phyloP scores from a whole-genome alignment of 2,113 vertebrate genomes.

The Thinocorus orbignyianus region DNA sequence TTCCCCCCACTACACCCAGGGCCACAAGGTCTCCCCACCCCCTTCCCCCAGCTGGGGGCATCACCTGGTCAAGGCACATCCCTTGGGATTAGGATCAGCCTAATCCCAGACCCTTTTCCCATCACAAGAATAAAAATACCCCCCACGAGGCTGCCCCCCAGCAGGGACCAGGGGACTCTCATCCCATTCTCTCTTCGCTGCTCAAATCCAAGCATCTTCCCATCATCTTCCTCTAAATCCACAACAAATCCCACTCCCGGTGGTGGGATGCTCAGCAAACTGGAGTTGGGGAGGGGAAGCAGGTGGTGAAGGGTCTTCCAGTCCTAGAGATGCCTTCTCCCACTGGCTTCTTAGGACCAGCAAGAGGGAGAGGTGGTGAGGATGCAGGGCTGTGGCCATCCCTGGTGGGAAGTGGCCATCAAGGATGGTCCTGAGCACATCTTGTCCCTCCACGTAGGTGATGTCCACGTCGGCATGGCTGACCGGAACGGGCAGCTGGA shows the following conservation, averaged over 20 bases:
- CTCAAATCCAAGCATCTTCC: too few species aligned
- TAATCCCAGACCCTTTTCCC: too few species aligned
- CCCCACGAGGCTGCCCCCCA: too few species aligned
- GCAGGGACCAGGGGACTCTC: too few species aligned
- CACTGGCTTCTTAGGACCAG: not conserved
- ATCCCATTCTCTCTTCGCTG: too few species aligned
- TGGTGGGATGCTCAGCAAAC: not conserved
- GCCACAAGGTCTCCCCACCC: too few species aligned
- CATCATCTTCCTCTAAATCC: not conserved
- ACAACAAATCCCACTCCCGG: rapidly evolving
- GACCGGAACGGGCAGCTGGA: constrained; percentile 94
- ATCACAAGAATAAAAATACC: too few species aligned
- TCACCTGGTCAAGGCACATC: too few species aligned
- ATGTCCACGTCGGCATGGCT: constrained; percentile 88
- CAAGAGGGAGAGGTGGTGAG: not conserved
- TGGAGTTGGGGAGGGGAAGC: not conserved
- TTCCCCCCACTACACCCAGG: too few species aligned
- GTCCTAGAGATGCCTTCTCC: not conserved
- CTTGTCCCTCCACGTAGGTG: constrained; percentile 74
- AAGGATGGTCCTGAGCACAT: rapidly evolving
- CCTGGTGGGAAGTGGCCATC: not conserved
- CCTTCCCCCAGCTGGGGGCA: too few species aligned
- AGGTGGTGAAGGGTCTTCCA: not conserved
- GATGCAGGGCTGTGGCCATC: not conserved
- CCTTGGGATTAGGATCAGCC: too few species aligned